phyloP scores from a whole-genome alignment of 2,797 vertebrate genomes.

The Chanos chanos region DNA sequence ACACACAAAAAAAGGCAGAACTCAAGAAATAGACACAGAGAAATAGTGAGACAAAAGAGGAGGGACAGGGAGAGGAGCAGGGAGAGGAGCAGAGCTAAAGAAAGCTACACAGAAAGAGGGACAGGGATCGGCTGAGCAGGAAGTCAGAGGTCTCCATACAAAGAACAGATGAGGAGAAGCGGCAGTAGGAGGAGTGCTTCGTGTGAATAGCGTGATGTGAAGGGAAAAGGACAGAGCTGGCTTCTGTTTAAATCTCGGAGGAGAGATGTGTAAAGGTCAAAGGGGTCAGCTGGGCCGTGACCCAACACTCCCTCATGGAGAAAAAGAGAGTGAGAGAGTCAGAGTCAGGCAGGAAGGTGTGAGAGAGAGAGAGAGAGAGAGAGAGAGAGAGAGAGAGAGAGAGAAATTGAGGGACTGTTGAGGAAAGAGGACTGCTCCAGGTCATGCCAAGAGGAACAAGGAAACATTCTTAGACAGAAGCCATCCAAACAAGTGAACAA shows the following conservation, averaged over 20 bases:
- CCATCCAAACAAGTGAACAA: background rate
- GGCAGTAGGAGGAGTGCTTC: background rate
- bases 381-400: background rate
- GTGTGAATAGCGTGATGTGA: conserved; percentile 2
- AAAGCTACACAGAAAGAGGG: background rate
- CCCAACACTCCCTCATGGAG: conserved; percentile 11
- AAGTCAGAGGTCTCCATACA: background rate
- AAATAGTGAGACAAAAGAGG: conserved; percentile 13
- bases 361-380: background rate
- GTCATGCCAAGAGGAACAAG: too few relatives aligned
- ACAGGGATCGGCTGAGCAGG: background rate
- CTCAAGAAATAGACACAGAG: background rate
- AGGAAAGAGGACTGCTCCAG: too few relatives aligned
- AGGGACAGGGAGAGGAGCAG: background rate
- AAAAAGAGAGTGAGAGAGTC: background rate
- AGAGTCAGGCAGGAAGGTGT: background rate
- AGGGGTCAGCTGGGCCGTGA: conserved; percentile 43
- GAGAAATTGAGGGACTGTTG: background rate
- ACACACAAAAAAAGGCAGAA: background rate
- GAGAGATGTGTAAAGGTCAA: conserved; percentile 40
- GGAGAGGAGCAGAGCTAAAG: background rate
- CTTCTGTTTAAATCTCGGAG: background rate
- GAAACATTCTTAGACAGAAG: too few relatives aligned
- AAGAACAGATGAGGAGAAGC: background rate
- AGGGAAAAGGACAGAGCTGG: background rate